Evolutionary conservation across 2,113 vertebrate genomes (phyloP).

Genomic region (Megatriorchis doriae): DNA sequence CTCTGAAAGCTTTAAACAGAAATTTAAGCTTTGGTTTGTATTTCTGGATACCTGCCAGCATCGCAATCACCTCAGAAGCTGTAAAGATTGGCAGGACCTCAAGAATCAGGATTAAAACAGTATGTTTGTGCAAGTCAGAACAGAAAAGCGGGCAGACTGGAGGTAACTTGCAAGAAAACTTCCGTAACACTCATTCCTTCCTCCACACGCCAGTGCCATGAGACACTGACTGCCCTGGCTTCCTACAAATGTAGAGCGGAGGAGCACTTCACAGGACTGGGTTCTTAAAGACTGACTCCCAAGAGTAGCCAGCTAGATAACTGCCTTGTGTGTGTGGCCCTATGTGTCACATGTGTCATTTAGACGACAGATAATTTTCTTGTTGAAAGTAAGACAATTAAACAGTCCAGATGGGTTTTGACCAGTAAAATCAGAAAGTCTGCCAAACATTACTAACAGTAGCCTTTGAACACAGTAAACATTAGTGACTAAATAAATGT

Average conservation of each 20-base stretch:
- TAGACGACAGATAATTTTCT: background rate
- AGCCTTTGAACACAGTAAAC: constrained; percentile 18
- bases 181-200: background rate
- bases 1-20: background rate
- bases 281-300: background rate
- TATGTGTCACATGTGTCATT: background rate
- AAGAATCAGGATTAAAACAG: background rate
- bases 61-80: background rate
- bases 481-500: constrained; percentile 19
- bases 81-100: background rate
- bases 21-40: background rate
- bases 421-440: background rate
- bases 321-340: background rate
- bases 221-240: background rate
- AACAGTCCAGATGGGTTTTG: background rate
- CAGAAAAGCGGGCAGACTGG: background rate
- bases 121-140: constrained; percentile 7
- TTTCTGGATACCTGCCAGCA: constrained; percentile 5
- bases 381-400: background rate
- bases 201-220: background rate
- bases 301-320: background rate
- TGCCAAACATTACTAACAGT: constrained; percentile 12
- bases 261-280: background rate
- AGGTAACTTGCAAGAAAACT: background rate
- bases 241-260: background rate